Percentiles rank a stretch among this genome's conserved stretches.
These are phyloP conservation scores for Glandiceps talaboti DNA, from an alignment of 53 echinoderm and acorn worm species.

Conservation along the genomic window DNA sequence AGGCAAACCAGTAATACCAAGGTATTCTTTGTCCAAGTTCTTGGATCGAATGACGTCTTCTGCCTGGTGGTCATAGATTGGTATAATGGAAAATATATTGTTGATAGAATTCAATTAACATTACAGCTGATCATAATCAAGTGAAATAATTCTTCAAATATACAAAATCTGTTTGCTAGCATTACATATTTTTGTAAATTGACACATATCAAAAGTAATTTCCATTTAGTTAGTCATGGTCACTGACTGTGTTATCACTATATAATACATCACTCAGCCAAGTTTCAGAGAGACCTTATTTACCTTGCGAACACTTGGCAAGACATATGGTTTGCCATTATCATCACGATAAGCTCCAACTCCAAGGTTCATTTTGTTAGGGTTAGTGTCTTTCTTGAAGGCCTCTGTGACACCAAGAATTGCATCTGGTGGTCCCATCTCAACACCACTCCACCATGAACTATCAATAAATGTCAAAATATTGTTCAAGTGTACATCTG, in stretches of 20 bases:
- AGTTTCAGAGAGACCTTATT: background rate
- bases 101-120: background rate
- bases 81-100: no score
- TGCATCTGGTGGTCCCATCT: conserved; percentile 97
- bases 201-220: no score
- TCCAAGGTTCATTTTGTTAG: conserved; percentile 93
- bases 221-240: no score
- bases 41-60: conserved; percentile 34
- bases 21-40: conserved; percentile 87
- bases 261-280: no score
- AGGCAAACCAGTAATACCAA: conserved; percentile 67
- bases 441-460: conserved; percentile 79
- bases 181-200: background rate
- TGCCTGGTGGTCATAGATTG: conserved; percentile 28
- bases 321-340: conserved; percentile 83
- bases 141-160: background rate
- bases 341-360: conserved; percentile 90
- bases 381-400: conserved; percentile 77
- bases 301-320: conserved; percentile 78
- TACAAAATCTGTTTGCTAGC: background rate
- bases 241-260: no score
- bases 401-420: conserved; percentile 94
- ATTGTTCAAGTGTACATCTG: no score
- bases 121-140: background rate
- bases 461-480: no score